phyloP scores from a whole-genome alignment of 2,113 vertebrate genomes.

The Microtus richardsoni region DNA sequence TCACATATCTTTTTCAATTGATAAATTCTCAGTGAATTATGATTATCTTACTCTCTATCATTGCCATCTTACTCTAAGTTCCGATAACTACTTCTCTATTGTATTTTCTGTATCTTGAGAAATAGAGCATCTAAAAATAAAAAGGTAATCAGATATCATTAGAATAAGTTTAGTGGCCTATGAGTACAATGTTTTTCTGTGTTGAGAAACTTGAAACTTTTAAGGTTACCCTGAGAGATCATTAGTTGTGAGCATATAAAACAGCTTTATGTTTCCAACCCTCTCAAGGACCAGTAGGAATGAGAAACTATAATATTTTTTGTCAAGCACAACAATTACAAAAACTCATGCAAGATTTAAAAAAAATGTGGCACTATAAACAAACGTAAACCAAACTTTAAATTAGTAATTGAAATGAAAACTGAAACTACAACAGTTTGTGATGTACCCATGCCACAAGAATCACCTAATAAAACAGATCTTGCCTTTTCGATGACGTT shows the following conservation, averaged over 20 bases:
- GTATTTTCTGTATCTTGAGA: not conserved
- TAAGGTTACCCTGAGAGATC: no score
- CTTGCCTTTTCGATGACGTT: not conserved
- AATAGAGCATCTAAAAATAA: not conserved
- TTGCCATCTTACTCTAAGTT: no score
- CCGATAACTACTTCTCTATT: not conserved
- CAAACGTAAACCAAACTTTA: not conserved
- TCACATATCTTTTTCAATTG: not conserved
- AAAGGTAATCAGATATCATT: not conserved
- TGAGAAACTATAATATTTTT: not conserved
- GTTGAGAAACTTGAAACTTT: no score
- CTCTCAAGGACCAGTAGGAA: not conserved
- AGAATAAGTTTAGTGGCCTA: not conserved
- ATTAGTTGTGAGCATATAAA: not conserved
- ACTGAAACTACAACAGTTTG: not conserved
- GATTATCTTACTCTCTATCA: not conserved
- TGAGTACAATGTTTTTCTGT: no score
- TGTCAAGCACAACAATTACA: not conserved
- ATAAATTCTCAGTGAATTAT: not conserved
- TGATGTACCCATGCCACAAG: not conserved
- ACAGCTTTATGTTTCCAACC: not conserved
- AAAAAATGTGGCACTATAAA: not conserved
- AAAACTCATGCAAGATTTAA: not conserved
- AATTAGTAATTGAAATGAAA: not conserved
- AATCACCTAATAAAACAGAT: not conserved